phyloP scores from a whole-genome alignment of 2,113 vertebrate species.

The Bubo blakistoni region DNA sequence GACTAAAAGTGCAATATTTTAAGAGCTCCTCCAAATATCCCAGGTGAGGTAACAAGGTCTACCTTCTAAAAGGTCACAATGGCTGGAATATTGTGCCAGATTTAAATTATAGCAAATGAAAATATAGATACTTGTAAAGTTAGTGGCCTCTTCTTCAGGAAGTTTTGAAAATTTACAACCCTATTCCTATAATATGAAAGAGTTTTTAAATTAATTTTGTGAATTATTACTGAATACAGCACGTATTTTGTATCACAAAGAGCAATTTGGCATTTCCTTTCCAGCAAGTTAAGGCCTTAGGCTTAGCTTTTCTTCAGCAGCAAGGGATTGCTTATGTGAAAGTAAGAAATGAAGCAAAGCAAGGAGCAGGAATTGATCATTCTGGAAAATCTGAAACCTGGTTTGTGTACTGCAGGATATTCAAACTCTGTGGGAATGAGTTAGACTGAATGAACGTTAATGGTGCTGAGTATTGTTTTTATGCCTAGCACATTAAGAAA shows the following conservation, averaged over 20 bases:
- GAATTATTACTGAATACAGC: background rate
- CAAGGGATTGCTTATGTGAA: background rate
- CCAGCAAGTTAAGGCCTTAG: background rate
- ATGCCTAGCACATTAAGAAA: background rate
- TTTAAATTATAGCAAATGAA: background rate
- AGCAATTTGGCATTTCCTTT: background rate
- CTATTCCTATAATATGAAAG: background rate
- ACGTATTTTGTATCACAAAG: background rate
- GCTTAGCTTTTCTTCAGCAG: background rate
- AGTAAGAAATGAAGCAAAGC: background rate
- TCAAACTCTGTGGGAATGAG: background rate
- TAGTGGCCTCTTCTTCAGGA: background rate
- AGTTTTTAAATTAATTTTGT: background rate
- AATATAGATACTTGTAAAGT: background rate
- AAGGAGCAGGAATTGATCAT: background rate
- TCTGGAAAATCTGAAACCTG: background rate
- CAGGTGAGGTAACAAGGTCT: background rate
- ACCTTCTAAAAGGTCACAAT: background rate
- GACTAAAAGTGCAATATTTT: background rate
- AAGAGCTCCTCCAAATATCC: background rate
- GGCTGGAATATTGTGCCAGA: background rate
- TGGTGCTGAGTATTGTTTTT: background rate
- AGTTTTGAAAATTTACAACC: background rate
- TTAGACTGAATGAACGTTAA: background rate
- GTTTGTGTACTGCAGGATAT: background rate